Base-by-base conservation (phyloP, 2,888 invertebrate genomes). In the Spodoptera littoralis region DNA sequence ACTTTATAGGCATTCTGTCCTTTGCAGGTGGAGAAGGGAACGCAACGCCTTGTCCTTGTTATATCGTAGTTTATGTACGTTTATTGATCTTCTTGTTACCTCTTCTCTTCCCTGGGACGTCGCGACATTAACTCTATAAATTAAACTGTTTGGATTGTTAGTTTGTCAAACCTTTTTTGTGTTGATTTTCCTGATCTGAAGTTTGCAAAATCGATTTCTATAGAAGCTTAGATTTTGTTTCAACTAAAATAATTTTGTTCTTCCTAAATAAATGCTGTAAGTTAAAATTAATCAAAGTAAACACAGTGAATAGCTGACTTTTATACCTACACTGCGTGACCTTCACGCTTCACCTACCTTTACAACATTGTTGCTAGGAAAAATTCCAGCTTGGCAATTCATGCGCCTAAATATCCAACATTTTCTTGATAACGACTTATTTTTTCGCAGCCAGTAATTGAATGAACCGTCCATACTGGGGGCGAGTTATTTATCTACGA, bases 401-500 rank as follows among this genome's bases (percentile, higher is more conserved):
- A 56, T 45, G 53, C 13, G 18, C 47, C 18, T 48, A 47, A 65
- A 53, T 57, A 47, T 64, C 57, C 30, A 41, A 58, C 12, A 61
- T 73, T 62, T 73, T 65, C 36, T 48, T 47, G 54, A 63, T 65
- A 65, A 61, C 54, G 47, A 73, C 50, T 45, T 60, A 60, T 69
- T 73, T 74, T 63, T 75, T 60, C 51, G 22, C 46, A 43, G 46
- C 46, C 18, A 47, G 59, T 73, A 69, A 73, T 74, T 62, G 69
- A 77, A 77, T 73, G 65, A 60, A 57, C 47, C 22, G 60, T 65
- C 54, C 47, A 47, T 60, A 76, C 46, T 45, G 61, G 64, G 42
- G 62, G 63, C 59, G 54, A 59, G 69, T 73, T 77, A 74, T 77
- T 69, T 75, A 75, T 69, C 65, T 65, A 65, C 54, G 62, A 65